Evolutionary conservation across 2,113 vertebrate species (phyloP).

Genomic region (Lontra canadensis): DNA sequence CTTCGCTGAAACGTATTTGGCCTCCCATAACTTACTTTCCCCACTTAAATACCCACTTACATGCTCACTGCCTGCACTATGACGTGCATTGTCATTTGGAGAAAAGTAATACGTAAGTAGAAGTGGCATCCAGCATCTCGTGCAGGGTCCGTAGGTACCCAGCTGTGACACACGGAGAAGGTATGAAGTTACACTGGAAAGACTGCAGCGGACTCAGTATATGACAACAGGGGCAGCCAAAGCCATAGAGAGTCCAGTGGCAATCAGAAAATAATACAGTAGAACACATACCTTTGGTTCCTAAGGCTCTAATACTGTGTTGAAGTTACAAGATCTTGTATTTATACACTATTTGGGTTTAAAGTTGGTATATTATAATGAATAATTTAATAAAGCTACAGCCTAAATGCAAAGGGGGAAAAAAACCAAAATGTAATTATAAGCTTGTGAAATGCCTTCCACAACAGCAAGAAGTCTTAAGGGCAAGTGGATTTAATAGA

Average conservation of each 20-base stretch:
- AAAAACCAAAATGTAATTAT: constrained; percentile 75
- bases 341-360: constrained; percentile 74
- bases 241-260: constrained; percentile 35
- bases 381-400: constrained; percentile 80
- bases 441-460: constrained; percentile 75
- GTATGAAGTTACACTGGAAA: background rate
- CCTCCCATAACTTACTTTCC: background rate
- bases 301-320: constrained; percentile 59
- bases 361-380: constrained; percentile 78
- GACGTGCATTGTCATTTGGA: background rate
- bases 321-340: constrained; percentile 68
- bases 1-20: background rate
- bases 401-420: constrained; percentile 62
- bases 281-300: constrained; percentile 55
- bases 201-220: constrained; percentile 33
- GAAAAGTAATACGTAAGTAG: background rate
- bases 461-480: constrained; percentile 77
- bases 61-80: background rate
- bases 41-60: background rate
- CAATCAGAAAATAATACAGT: constrained; percentile 54
- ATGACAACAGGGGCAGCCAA: background rate
- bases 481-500: constrained; percentile 77
- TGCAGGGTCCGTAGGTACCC: background rate
- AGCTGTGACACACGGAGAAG: background rate
- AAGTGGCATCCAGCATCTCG: background rate